Percentiles rank a stretch among this genome's conserved stretches.
Conservation (phyloP, 2,797 vertebrate genomes). For the Pseudomugil tenellus region DNA sequence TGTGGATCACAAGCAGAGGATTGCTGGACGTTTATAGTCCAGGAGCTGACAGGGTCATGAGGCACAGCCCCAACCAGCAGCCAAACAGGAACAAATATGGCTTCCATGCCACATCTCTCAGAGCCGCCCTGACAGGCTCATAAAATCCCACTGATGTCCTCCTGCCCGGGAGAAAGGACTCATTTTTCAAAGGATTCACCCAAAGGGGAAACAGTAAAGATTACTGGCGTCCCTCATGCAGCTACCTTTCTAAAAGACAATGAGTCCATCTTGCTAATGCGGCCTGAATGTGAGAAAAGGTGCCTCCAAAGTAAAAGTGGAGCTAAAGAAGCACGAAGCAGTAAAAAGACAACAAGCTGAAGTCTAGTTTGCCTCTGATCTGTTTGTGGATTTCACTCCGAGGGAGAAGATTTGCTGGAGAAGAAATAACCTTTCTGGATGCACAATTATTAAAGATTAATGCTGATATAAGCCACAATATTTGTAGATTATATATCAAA, state of each 20-base stretch:
- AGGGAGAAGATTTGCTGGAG: background rate
- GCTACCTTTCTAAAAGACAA: slow-evolving; percentile 26
- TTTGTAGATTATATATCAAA: no score
- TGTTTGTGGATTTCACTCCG: background rate
- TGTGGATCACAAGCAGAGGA: slow-evolving; percentile 55
- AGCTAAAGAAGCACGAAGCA: slow-evolving; percentile 24
- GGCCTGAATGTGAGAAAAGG: slow-evolving; percentile 27
- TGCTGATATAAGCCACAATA: no score
- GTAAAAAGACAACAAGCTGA: slow-evolving; percentile 33
- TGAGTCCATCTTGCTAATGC: slow-evolving; percentile 43
- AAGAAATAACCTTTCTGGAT: background rate
- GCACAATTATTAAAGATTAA: background rate
- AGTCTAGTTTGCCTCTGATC: no score
- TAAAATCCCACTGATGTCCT: slow-evolving; percentile 60
- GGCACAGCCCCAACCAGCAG: slow-evolving; percentile 28
- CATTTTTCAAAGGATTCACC: slow-evolving; percentile 49
- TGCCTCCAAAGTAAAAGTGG: slow-evolving; percentile 6
- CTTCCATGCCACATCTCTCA: slow-evolving; percentile 50
- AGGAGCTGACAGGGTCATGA: slow-evolving; percentile 46
- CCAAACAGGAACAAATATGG: slow-evolving; percentile 56
- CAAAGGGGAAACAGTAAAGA: slow-evolving; percentile 43
- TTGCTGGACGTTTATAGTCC: slow-evolving; percentile 36
- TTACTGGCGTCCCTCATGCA: no score
- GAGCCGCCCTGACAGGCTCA: slow-evolving; percentile 45
- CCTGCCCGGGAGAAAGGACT: slow-evolving; percentile 42